These are phyloP conservation scores for Thaumetopoea pityocampa DNA, from an alignment of 1,140 invertebrate species.

Conservation along the genomic window DNA sequence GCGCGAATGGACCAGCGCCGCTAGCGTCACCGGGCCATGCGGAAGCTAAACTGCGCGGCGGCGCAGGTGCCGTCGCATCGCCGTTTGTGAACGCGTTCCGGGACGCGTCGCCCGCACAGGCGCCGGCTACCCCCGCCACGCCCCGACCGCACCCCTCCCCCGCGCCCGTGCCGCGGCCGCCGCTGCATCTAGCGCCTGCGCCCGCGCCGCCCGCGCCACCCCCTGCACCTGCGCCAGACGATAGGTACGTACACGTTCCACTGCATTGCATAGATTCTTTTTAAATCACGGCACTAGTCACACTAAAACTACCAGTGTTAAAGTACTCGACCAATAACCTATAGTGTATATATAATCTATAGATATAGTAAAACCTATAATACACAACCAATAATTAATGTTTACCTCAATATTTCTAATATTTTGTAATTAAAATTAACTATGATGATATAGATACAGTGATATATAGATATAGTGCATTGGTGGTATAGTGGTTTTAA, in stretches of 20 bases:
- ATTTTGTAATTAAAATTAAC: no score
- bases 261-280: no score
- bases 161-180: conserved; percentile 64
- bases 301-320: no score
- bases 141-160: conserved; percentile 43
- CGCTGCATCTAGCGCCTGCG: conserved; percentile 76
- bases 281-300: no score
- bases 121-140: conserved; percentile 79
- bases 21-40: conserved; percentile 74
- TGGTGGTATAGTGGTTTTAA: no score
- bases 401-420: no score
- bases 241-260: neutral
- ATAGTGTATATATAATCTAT: no score
- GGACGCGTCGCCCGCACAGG: conserved; percentile 45
- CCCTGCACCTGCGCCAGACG: conserved; percentile 79
- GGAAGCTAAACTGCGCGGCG: conserved; percentile 77
- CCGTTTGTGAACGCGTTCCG: conserved; percentile 53
- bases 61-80: conserved; percentile 38
- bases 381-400: no score
- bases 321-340: no score
- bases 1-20: conserved; percentile 76
- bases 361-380: no score
- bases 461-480: no score
- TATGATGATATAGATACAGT: no score
- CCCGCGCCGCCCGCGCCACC: conserved; percentile 71